Base-by-base conservation (phyloP, 2,888 invertebrate species). In the Allophyes oxyacanthae region DNA sequence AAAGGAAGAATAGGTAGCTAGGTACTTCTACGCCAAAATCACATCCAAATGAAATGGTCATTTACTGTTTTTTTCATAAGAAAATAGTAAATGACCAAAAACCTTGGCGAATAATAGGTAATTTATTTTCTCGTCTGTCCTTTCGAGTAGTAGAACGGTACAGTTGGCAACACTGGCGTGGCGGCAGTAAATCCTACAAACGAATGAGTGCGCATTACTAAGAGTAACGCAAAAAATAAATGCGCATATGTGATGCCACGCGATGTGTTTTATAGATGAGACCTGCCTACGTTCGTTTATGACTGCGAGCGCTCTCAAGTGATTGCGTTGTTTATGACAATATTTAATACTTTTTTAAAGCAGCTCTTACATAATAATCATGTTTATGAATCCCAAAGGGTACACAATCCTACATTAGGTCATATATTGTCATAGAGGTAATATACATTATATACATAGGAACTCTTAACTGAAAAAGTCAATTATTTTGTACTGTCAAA, bases 261-360 rank as follows among this genome's bases (percentile, higher is more conserved):
- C 53, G 64, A 8, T 30, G 30, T 38, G 52, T 38, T 60, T 58
- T 45, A 67, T 52, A 26, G 15, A 36, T 26, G 25, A 34, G 46
- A 28, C 34, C 13, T 6, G 10, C 53, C 28, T 30, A 28, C 15
- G 50, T 41, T 49, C 37, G 36, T 61, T 64, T 60, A 56, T 33
- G 51, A 40, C 42, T 38, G 8, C 26, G n/a, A 28, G 25, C 11
- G 25, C 38, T 42, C 9, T 10, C 36, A 50, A 59, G 38, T 46
- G 63, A 67, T 54, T 57, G 54, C 42, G 26, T 62, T 54, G 41
- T 51, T 55, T 44, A 57, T 44, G 20, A 20, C 20, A 15, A 49
- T 49, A 36, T 49, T 32, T 55, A 20, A 56, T n/a, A n/a, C n/a
- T 62, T 55, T 63, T 34, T 46, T 28, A 37, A 38, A 13, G 41